Percentiles rank a stretch among this genome's conserved stretches.
phyloP scores from a whole-genome alignment of 2,888 invertebrate genomes.

The Blastobasis lacticolella region DNA sequence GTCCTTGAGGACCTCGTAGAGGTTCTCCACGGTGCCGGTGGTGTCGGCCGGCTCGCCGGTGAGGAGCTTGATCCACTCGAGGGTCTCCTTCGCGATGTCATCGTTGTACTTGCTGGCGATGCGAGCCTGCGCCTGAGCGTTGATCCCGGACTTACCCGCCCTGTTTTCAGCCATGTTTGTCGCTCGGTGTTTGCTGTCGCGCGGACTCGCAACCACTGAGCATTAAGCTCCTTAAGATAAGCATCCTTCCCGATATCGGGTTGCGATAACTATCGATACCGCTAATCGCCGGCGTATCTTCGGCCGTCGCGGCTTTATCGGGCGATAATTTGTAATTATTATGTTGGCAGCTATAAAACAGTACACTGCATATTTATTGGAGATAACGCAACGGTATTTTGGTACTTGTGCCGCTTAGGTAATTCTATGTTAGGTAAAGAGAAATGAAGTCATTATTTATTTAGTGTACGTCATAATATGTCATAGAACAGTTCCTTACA shows the following conservation, averaged over 20 bases:
- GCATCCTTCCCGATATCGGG: neutral
- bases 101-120: slow-evolving; percentile 98
- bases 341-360: no score
- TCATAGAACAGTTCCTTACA: no score
- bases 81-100: slow-evolving; percentile 90
- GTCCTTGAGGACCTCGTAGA: slow-evolving; percentile 91
- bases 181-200: slow-evolving; percentile 42
- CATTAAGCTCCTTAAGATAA: neutral
- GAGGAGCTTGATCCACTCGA: slow-evolving; percentile 93
- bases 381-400: no score
- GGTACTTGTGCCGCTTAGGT: no score
- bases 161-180: slow-evolving; percentile 61
- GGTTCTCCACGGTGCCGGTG: slow-evolving; percentile 91
- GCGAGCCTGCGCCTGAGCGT: slow-evolving; percentile 69
- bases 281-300: no score
- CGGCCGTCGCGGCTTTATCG: no score
- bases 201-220: slow-evolving; percentile 62
- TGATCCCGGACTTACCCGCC: slow-evolving; percentile 67
- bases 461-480: no score
- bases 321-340: no score
- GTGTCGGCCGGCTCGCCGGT: slow-evolving; percentile 88
- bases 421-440: no score
- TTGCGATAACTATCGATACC: no score
- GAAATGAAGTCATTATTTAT: no score
- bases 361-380: no score